These are phyloP conservation scores for Zoanthus sansibaricus DNA, from an alignment of 92 coral and sea anemone genomes.

Conservation along the genomic window DNA sequence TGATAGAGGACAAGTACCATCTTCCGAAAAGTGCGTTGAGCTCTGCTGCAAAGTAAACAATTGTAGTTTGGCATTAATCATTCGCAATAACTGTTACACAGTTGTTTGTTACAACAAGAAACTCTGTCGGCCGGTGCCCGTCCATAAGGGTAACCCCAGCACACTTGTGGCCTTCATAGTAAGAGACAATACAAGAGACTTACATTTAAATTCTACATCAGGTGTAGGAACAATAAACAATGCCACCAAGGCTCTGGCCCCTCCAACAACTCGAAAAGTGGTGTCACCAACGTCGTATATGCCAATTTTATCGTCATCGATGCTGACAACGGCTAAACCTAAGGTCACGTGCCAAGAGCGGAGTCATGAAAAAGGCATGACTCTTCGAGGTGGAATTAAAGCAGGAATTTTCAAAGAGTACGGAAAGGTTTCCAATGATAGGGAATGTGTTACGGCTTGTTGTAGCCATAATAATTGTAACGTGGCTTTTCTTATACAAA, in stretches of 20 bases:
- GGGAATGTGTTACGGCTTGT: slow-evolving; percentile 64
- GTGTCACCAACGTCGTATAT: not conserved
- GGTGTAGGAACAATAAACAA: not conserved
- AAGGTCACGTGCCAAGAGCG: slow-evolving; percentile 54
- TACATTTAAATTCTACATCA: not conserved
- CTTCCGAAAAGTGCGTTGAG: slow-evolving; percentile 62
- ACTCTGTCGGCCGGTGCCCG: slow-evolving; percentile 69
- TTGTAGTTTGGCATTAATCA: slow-evolving; percentile 80
- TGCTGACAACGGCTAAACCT: not conserved
- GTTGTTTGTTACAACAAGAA: slow-evolving; percentile 85
- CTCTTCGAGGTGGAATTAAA: slow-evolving; percentile 78
- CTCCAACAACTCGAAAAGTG: not conserved
- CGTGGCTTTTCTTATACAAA: slow-evolving; percentile 76
- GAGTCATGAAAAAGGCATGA: slow-evolving; percentile 50
- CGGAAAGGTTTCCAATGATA: slow-evolving; percentile 61
- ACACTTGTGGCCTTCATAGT: slow-evolving; percentile 68
- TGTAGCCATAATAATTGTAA: slow-evolving; percentile 71
- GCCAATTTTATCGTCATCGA: not conserved
- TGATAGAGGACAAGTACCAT: slow-evolving; percentile 71
- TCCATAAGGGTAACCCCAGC: slow-evolving; percentile 43
- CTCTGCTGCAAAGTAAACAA: slow-evolving; percentile 69
- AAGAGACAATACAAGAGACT: not conserved
- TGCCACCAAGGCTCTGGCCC: not conserved
- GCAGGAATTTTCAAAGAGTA: slow-evolving; percentile 80
- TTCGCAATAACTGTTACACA: slow-evolving; percentile 76